Percentiles rank a stretch among this genome's conserved stretches.
phyloP scores from a whole-genome alignment of 2,888 invertebrate species.

The Palloptera scutellata region DNA sequence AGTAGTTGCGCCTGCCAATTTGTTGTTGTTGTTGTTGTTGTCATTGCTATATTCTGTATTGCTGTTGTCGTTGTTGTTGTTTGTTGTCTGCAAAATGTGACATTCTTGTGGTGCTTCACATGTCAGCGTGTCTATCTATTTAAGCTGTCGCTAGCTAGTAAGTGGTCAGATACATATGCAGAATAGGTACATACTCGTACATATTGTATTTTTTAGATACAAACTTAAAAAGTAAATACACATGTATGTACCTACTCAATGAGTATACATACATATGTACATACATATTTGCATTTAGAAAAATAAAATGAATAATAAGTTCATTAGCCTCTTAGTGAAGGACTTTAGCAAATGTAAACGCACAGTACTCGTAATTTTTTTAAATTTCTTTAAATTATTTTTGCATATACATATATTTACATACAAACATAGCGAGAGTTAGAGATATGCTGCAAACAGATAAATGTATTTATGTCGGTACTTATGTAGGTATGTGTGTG shows the following conservation, averaged over 20 bases:
- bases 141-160: conserved; percentile 21
- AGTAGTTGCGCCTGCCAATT: conserved; percentile 23
- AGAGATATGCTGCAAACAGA: neutral
- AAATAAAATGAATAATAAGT: conserved; percentile 19
- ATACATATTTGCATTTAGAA: neutral
- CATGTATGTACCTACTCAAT: neutral
- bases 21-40: conserved; percentile 7
- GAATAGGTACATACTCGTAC: neutral
- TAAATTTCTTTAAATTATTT: neutral
- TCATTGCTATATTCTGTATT: conserved; percentile 3
- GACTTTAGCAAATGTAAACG: conserved; percentile 20
- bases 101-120: neutral
- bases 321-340: conserved; percentile 26
- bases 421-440: neutral
- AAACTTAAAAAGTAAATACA: neutral
- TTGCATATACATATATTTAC: neutral
- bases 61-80: conserved; percentile 10
- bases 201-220: neutral
- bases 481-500: conserved; percentile 14
- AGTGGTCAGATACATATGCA: conserved; percentile 16
- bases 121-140: neutral
- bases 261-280: neutral
- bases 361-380: neutral
- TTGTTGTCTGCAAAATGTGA: neutral
- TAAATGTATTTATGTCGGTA: neutral